phyloP scores from a whole-genome alignment of 2,888 invertebrate species.

The Phragmatobia fuliginosa region DNA sequence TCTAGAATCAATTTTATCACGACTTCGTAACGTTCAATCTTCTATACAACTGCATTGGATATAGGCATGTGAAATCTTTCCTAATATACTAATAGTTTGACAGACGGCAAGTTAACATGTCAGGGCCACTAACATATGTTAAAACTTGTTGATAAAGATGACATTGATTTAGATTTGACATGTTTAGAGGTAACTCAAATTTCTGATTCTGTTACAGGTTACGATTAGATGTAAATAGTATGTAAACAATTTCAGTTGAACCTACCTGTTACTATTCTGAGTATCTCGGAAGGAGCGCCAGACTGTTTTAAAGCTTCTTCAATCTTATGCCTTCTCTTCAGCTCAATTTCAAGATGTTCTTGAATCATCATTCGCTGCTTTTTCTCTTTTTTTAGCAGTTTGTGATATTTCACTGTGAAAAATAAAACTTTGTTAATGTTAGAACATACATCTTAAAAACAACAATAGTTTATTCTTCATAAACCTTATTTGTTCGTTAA shows the following conservation, averaged over 20 bases:
- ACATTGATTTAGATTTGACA: constrained; percentile 69
- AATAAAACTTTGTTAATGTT: constrained; percentile 25
- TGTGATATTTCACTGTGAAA: constrained; percentile 93
- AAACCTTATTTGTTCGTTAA: too few relatives aligned
- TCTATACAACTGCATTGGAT: constrained; percentile 34
- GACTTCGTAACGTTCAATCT: constrained; percentile 65
- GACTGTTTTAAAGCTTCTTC: constrained; percentile 93
- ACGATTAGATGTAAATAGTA: neutral
- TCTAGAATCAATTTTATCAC: constrained; percentile 65
- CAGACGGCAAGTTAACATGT: constrained; percentile 86
- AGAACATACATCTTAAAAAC: neutral
- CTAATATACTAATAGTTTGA: constrained; percentile 79
- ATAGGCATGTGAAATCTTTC: constrained; percentile 57
- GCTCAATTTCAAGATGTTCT: constrained; percentile 93
- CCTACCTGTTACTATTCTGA: constrained; percentile 93
- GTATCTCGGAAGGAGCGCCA: constrained; percentile 91
- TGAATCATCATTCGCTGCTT: constrained; percentile 93
- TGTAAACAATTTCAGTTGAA: neutral
- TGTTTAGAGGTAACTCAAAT: constrained; percentile 37
- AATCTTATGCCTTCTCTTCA: constrained; percentile 92
- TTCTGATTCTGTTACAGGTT: neutral
- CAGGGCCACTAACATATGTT: constrained; percentile 74
- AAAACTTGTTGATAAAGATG: constrained; percentile 77
- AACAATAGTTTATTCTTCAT: too few relatives aligned
- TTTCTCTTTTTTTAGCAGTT: constrained; percentile 95